These are phyloP conservation scores for Tiliacea citrago DNA, from an alignment of 2,888 invertebrate species.

Conservation along the genomic window DNA sequence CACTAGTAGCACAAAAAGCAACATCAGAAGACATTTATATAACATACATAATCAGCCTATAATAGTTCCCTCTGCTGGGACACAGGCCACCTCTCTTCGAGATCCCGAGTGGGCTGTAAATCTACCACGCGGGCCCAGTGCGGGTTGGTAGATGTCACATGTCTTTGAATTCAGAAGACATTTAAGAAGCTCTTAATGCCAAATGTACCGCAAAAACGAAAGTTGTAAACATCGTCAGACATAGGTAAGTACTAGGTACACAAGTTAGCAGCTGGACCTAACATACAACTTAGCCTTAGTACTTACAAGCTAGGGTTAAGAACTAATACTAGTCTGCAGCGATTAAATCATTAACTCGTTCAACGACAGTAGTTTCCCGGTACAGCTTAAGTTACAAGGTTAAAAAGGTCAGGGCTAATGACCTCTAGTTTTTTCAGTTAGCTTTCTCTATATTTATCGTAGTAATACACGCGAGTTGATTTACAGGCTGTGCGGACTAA, in stretches of 20 bases:
- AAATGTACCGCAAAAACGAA: neutral
- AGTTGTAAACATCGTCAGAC: neutral
- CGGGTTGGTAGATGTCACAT: too few species aligned
- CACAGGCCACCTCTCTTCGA: too few species aligned
- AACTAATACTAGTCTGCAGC: slow-evolving; percentile 33
- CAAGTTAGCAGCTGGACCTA: slow-evolving; percentile 4
- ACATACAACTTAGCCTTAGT: slow-evolving; percentile 5
- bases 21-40: too few species aligned
- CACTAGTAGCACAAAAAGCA: too few species aligned
- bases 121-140: too few species aligned
- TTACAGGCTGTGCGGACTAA: slow-evolving; percentile 29
- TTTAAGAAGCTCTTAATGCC: neutral
- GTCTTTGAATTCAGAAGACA: too few species aligned
- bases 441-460: slow-evolving; percentile 75
- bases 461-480: slow-evolving; percentile 75
- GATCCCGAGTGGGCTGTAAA: too few species aligned
- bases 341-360: slow-evolving; percentile 80
- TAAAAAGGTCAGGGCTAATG: slow-evolving; percentile 85
- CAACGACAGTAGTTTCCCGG: slow-evolving; percentile 79
- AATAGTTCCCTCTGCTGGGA: too few species aligned
- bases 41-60: too few species aligned
- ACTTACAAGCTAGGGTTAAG: slow-evolving; percentile 22
- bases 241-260: neutral
- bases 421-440: slow-evolving; percentile 72
- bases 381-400: slow-evolving; percentile 80